Evolutionary conservation across 53 echinoderm and acorn worm species (phyloP).

Genomic region (Pentamera pediparva): DNA sequence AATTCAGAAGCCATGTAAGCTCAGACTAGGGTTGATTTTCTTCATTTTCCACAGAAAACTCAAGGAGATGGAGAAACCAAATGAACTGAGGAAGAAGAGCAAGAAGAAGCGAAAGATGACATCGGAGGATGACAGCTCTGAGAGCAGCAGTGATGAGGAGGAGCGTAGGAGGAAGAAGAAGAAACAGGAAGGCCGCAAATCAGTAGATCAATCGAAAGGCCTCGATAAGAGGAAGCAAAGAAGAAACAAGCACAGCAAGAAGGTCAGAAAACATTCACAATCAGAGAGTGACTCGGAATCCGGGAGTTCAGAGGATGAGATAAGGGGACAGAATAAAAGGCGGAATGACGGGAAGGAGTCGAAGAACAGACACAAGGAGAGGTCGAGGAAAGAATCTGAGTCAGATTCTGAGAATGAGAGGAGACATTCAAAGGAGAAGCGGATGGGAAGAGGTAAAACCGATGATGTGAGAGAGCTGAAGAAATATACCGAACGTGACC

Average conservation of each 20-base stretch:
- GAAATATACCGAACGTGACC: neutral
- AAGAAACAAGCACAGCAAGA: constrained; percentile 20
- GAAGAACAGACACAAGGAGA: constrained; percentile 18
- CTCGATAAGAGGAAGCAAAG: constrained; percentile 12
- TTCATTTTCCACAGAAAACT: constrained; percentile 57
- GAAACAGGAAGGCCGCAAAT: neutral
- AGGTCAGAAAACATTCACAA: neutral
- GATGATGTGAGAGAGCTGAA: too few relatives aligned
- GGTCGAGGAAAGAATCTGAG: neutral
- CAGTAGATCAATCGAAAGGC: constrained; percentile 16
- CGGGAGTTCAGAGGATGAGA: neutral
- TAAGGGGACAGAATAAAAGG: neutral
- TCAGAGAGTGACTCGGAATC: neutral
- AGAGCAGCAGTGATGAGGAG: constrained; percentile 1
- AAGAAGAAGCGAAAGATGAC: constrained; percentile 25
- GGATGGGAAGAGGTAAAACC: neutral
- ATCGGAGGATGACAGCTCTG: constrained; percentile 29
- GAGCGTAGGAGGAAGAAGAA: constrained; percentile 33
- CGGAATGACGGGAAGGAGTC: neutral
- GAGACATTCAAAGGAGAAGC: neutral
- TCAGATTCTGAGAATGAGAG: too few relatives aligned
- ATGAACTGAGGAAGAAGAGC: constrained; percentile 45
- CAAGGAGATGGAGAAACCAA: constrained; percentile 70
- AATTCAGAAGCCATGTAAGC: too few relatives aligned
- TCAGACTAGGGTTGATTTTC: too few relatives aligned